Base-by-base conservation (phyloP, 2,888 invertebrate species). In the Drosophila differens region DNA sequence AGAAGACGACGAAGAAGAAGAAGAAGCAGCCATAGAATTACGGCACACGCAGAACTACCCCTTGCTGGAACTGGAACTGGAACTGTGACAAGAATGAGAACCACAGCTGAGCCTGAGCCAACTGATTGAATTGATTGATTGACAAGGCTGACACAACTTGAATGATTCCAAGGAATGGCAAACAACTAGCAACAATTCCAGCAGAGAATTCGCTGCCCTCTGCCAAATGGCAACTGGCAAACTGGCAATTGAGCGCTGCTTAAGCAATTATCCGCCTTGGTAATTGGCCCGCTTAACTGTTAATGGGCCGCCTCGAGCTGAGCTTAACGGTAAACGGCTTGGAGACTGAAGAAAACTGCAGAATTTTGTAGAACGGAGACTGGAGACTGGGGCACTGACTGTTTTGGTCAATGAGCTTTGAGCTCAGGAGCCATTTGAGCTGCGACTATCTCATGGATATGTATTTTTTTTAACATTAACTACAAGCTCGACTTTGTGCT, bases 261-360 rank as follows among this genome's bases (percentile, higher is more conserved):
- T 60, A 39, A 75, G 75, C 87, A 86, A 89, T 87, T 87, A 89
- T 80, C 59, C 76, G 74, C 54, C 67, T 85, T 74, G 78, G 85
- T 91, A 87, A 87, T 87, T 87, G 87, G 89, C 85, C 83, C 85
- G 86, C 89, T 86, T 85, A 85, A 85, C 85, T 88, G 85, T 87
- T 87, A 87, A 87, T 89, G 91, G 87, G 87, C 87, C 87, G 77
- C 72, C 91, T 81, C 84, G 79, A 76, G 82, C 73, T 74, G 80
- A 68, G 87, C 75, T 83, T 89, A 90, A 90, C 85, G 85, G 85
- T 89, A 85, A 76, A 70, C 61, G 53, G 14, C 39, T 51, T 54
- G 60, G 47, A 66, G 76, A 62, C 14, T 60, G 12, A 6, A 47
- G 55, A 64, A 47, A 47, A 47, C 47, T 47, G 9, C 25, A 47